These are phyloP conservation scores for Syrmaticus mikado DNA, from an alignment of 2,113 vertebrate genomes.

Conservation along the genomic window DNA sequence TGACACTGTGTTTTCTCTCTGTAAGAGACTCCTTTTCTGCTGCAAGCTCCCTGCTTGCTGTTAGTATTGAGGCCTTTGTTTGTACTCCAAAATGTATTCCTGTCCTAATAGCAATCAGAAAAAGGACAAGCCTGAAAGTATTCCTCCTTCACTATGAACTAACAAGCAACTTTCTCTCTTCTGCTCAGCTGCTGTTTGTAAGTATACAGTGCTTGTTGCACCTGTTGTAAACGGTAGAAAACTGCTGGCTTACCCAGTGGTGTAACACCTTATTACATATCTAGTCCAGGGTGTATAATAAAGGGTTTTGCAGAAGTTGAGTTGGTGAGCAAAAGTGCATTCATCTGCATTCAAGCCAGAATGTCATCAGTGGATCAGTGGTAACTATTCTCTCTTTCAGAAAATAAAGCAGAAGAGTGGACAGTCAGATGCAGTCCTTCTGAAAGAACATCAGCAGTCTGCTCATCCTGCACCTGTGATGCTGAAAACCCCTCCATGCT, in stretches of 20 bases:
- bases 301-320: background rate
- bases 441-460: conserved; percentile 74
- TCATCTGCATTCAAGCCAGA: background rate
- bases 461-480: conserved; percentile 75
- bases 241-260: background rate
- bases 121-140: background rate
- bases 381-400: conserved; percentile 69
- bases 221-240: background rate
- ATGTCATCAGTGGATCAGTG: background rate
- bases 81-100: background rate
- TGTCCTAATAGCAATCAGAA: background rate
- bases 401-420: conserved; percentile 83
- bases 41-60: background rate
- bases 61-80: background rate
- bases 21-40: background rate
- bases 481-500: conserved; percentile 81
- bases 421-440: conserved; percentile 66
- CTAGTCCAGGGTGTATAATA: background rate
- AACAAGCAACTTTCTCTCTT: background rate
- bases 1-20: background rate
- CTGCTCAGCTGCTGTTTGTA: background rate
- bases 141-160: background rate
- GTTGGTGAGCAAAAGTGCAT: background rate
- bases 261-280: fast-evolving
- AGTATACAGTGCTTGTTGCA: background rate